phyloP scores from a whole-genome alignment of 2,888 invertebrate species.

The Aethes cnicana region DNA sequence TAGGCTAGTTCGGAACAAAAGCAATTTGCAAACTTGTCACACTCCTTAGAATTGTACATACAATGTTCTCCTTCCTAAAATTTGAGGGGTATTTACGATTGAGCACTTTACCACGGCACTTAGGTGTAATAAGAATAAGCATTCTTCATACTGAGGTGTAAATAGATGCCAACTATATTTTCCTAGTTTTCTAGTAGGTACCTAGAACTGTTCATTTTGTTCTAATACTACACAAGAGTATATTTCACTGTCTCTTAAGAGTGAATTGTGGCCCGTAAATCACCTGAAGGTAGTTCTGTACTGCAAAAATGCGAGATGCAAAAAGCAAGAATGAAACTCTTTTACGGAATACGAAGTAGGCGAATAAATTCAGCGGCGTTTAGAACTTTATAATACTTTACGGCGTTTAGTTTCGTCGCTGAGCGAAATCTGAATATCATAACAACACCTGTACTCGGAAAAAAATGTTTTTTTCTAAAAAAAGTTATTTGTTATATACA shows the following conservation, averaged over 20 bases:
- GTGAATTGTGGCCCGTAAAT: conserved; percentile 56
- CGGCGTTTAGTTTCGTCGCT: conserved; percentile 3
- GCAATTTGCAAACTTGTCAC: no score
- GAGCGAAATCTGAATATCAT: no score
- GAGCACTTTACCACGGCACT: no score
- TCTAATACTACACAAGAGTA: conserved; percentile 41
- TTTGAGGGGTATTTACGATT: no score
- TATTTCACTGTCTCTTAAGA: conserved; percentile 54
- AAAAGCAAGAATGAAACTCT: conserved; percentile 48
- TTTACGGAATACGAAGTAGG: conserved; percentile 29
- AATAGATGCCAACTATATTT: neutral
- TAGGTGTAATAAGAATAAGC: no score
- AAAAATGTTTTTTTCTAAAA: no score
- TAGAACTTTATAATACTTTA: conserved; percentile 13
- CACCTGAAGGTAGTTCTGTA: conserved; percentile 40
- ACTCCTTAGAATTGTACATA: no score
- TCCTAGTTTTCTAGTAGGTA: neutral
- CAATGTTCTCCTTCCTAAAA: no score
- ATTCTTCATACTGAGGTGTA: no score
- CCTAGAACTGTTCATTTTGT: conserved; percentile 21
- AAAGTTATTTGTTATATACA: no score
- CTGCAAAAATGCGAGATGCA: conserved; percentile 48
- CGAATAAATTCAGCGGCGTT: conserved; percentile 25
- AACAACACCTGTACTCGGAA: no score
- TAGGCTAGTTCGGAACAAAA: no score